These are phyloP conservation scores for Atrina japonica DNA, from an alignment of 2,888 invertebrate genomes.

Conservation along the genomic window DNA sequence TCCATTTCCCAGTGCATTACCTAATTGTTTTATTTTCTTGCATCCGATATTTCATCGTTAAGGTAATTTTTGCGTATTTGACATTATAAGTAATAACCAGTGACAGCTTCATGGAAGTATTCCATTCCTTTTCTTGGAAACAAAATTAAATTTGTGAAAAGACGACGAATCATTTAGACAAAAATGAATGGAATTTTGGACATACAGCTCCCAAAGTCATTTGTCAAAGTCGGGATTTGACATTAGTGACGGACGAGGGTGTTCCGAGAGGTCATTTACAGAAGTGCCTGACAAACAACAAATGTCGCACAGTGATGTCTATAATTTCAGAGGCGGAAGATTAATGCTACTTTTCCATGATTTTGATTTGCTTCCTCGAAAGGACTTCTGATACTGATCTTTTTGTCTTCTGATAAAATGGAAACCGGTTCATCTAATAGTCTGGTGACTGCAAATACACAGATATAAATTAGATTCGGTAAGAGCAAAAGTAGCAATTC, in stretches of 20 bases:
- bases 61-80: too few relatives aligned
- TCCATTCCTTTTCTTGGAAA: not conserved
- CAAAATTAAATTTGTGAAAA: slow-evolving; percentile 33
- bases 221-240: slow-evolving; percentile 46
- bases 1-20: too few relatives aligned
- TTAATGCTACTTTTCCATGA: slow-evolving; percentile 29
- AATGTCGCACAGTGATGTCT: slow-evolving; percentile 32
- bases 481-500: slow-evolving; percentile 1
- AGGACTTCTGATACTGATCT: slow-evolving; percentile 7
- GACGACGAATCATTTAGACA: slow-evolving; percentile 22
- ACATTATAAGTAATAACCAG: not conserved
- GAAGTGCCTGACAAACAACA: slow-evolving; percentile 38
- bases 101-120: not conserved
- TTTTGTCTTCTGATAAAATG: slow-evolving; percentile 24
- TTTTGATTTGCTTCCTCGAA: slow-evolving; percentile 19
- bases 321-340: slow-evolving; percentile 31
- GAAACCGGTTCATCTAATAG: slow-evolving; percentile 15
- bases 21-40: too few relatives aligned
- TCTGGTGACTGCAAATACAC: slow-evolving; percentile 7
- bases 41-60: too few relatives aligned
- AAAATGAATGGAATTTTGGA: slow-evolving; percentile 34
- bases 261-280: slow-evolving; percentile 44
- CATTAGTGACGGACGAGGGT: slow-evolving; percentile 45
- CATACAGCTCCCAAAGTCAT: slow-evolving; percentile 31
- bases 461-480: not conserved